phyloP scores from a whole-genome alignment of 2,113 vertebrate species.

The Brachionichthys hirsutus region DNA sequence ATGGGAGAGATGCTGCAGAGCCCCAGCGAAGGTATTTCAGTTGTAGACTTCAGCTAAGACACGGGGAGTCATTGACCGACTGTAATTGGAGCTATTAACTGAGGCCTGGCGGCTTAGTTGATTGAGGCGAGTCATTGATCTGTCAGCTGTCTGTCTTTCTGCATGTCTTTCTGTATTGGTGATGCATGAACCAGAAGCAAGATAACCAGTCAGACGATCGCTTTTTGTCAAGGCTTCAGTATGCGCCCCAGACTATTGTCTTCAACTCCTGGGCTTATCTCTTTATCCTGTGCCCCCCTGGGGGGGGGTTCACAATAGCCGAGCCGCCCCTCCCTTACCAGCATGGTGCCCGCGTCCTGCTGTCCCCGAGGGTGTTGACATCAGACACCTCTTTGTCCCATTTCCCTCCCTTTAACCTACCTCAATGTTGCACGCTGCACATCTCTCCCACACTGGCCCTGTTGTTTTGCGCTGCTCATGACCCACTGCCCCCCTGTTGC shows the following conservation, averaged over 20 bases:
- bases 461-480: constrained; percentile 32
- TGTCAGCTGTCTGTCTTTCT: constrained; percentile 27
- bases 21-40: constrained; percentile 32
- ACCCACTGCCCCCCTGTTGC: constrained; percentile 62
- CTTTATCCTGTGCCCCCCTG: constrained; percentile 33
- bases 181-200: constrained; percentile 30
- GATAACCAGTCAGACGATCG: constrained; percentile 10
- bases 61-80: constrained; percentile 49
- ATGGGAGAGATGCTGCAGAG: constrained; percentile 30
- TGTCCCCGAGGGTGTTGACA: constrained; percentile 48
- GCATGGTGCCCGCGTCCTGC: constrained; percentile 44
- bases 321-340: constrained; percentile 12
- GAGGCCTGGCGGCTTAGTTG: constrained; percentile 46
- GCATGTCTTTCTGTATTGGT: constrained; percentile 18
- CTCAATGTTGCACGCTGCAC: constrained; percentile 8
- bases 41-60: constrained; percentile 50
- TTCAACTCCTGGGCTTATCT: constrained; percentile 29
- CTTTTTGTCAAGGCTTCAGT: neutral
- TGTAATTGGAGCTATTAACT: constrained; percentile 47
- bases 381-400: constrained; percentile 55
- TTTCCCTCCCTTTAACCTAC: constrained; percentile 17
- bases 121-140: constrained; percentile 63
- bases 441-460: constrained; percentile 9
- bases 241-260: constrained; percentile 28
- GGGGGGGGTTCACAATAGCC: constrained; percentile 16